Conservation (phyloP, 2,113 vertebrate genomes). For the Lamprologus lemairii region DNA sequence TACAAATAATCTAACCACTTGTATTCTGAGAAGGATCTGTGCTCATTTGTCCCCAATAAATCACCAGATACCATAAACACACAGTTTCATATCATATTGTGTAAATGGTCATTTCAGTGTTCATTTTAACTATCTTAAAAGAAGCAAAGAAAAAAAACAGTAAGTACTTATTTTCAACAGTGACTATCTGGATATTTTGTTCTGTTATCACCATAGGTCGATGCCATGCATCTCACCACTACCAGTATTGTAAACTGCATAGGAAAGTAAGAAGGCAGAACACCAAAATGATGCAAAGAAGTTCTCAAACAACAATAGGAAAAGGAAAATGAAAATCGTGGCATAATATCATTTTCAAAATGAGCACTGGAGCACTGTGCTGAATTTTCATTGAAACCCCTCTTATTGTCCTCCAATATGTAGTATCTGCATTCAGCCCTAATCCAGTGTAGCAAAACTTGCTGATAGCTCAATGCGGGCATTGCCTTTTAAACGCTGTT, state of each 20-base stretch:
- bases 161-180: neutral
- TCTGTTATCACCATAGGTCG: neutral
- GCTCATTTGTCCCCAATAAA: neutral
- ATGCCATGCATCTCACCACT: neutral
- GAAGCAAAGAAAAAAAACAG: neutral
- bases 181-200: neutral
- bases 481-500: neutral
- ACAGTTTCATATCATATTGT: neutral
- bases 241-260: neutral
- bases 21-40: neutral
- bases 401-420: neutral
- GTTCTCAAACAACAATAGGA: neutral
- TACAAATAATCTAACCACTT: neutral
- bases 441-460: neutral
- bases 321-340: neutral
- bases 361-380: neutral
- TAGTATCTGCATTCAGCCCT: neutral
- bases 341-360: neutral
- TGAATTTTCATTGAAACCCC: neutral
- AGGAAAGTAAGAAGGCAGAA: neutral
- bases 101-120: neutral
- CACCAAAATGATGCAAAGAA: neutral
- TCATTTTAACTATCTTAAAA: neutral
- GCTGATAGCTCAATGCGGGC: neutral
- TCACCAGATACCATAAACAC: neutral